phyloP scores from a whole-genome alignment of 2,113 vertebrate species.

The Stegostoma tigrinum region DNA sequence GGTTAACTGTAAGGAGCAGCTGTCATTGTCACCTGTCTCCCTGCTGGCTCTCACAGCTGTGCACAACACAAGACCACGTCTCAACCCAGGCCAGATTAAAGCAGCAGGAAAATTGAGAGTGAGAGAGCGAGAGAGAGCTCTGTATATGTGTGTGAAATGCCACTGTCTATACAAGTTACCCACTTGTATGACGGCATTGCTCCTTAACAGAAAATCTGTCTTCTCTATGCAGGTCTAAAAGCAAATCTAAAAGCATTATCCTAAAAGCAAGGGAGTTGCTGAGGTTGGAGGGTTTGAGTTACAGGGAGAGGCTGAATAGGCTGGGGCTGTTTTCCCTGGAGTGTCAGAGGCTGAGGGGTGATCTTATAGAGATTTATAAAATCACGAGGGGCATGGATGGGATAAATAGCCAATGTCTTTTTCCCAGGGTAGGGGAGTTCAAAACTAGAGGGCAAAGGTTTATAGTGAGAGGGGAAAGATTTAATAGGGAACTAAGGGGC shows the following conservation, averaged over 20 bases:
- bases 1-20: background rate
- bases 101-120: background rate
- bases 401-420: no score
- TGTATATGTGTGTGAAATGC: background rate
- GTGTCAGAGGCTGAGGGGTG: no score
- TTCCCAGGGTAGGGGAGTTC: no score
- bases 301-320: no score
- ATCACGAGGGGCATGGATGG: no score
- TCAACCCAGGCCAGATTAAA: constrained; percentile 9
- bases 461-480: no score
- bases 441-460: no score
- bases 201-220: background rate
- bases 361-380: no score
- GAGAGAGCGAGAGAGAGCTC: background rate
- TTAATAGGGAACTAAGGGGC: no score
- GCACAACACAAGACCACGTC: background rate
- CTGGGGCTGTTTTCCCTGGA: no score
- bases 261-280: no score
- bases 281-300: no score
- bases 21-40: constrained; percentile 3
- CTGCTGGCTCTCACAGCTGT: background rate
- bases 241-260: background rate
- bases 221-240: background rate
- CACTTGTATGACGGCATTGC: background rate
- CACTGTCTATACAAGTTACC: background rate